These are phyloP conservation scores for Ganaspis sp. DNA, from an alignment of 1,140 invertebrate genomes.

Conservation along the genomic window DNA sequence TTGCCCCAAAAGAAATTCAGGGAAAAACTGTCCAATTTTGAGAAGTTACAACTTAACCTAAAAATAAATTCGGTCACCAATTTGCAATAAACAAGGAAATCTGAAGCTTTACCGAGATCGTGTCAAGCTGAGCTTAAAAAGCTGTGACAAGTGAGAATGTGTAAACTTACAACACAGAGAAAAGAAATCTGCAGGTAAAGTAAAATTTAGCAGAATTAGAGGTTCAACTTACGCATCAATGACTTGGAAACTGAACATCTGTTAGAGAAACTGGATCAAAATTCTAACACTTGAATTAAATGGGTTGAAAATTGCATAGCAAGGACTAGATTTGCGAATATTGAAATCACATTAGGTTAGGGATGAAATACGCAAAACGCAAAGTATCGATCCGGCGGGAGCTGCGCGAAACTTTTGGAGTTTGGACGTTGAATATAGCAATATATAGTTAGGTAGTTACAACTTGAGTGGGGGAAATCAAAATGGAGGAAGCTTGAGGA, in stretches of 20 bases:
- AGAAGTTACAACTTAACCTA: not conserved
- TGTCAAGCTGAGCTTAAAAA: not conserved
- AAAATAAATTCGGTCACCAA: not conserved
- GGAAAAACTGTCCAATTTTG: not conserved
- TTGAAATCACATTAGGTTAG: conserved; percentile 54
- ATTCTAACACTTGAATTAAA: not conserved
- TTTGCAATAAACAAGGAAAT: conserved; percentile 4
- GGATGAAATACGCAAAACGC: conserved; percentile 45
- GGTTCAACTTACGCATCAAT: not conserved
- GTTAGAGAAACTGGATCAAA: not conserved
- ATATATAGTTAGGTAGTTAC: too few relatives aligned
- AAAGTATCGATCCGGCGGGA: conserved; percentile 58
- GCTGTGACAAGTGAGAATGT: not conserved
- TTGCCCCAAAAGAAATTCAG: too few relatives aligned
- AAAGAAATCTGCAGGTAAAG: not conserved
- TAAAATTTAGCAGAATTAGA: not conserved
- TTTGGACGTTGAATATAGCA: too few relatives aligned
- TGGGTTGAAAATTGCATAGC: not conserved
- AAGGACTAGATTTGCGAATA: not conserved
- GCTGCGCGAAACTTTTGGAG: conserved; percentile 55
- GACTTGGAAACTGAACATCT: not conserved
- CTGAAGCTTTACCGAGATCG: not conserved
- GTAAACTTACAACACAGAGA: not conserved
- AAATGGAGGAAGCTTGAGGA: too few relatives aligned
- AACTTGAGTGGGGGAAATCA: too few relatives aligned